phyloP scores from a whole-genome alignment of 2,888 invertebrate genomes.

The Athalia circularis region DNA sequence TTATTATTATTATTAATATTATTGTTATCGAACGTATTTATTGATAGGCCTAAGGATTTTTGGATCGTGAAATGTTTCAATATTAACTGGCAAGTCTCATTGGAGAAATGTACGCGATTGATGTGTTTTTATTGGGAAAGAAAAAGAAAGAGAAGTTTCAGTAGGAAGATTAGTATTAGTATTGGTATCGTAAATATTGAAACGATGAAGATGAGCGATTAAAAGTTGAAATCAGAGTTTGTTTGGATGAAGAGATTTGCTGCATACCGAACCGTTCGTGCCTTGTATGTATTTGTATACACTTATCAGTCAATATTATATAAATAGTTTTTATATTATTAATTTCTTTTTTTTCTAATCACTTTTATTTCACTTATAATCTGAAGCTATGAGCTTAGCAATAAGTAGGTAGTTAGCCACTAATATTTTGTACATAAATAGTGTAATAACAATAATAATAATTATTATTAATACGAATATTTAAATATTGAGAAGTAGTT shows the following conservation, averaged over 20 bases:
- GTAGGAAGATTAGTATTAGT: too few relatives aligned
- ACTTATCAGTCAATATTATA: slow-evolving; percentile 1
- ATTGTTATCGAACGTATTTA: slow-evolving; percentile 46
- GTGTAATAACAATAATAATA: neutral
- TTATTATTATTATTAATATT: slow-evolving; percentile 54
- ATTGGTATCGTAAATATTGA: too few relatives aligned
- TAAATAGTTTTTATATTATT: too few relatives aligned
- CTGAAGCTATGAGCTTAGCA: neutral
- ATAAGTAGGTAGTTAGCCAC: neutral
- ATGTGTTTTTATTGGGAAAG: too few relatives aligned
- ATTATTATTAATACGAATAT: slow-evolving; percentile 15
- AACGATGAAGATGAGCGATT: neutral
- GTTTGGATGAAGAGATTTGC: neutral
- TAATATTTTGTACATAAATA: slow-evolving; percentile 8
- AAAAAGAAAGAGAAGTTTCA: too few relatives aligned
- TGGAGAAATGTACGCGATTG: too few relatives aligned
- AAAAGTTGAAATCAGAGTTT: neutral
- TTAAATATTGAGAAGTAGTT: neutral
- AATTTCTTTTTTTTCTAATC: too few relatives aligned
- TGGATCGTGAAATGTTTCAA: neutral
- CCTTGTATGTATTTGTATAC: slow-evolving; percentile 4
- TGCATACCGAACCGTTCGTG: neutral
- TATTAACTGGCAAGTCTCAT: neutral
- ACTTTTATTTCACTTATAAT: too few relatives aligned
- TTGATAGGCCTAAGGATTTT: slow-evolving; percentile 21